Evolutionary conservation across 2,888 invertebrate genomes (phyloP).

Genomic region (Vannuccia rotundouncinata): DNA sequence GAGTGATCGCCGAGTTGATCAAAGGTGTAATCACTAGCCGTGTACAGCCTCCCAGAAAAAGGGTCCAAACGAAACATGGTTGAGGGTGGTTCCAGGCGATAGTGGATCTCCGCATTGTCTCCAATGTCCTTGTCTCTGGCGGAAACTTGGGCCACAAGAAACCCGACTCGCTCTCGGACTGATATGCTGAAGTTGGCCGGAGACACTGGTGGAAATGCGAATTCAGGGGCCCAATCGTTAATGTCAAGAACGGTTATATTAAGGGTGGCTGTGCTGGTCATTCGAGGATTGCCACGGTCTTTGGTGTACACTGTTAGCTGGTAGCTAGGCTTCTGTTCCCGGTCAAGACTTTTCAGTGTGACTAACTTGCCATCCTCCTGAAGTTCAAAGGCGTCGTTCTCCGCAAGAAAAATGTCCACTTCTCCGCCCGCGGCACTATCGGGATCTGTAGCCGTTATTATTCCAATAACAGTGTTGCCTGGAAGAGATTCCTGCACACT

Average conservation of each 20-base stretch:
- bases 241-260: background rate
- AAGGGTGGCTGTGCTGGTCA: background rate
- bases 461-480: background rate
- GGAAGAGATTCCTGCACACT: constrained; percentile 4
- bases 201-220: constrained; percentile 9
- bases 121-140: background rate
- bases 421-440: constrained; percentile 11
- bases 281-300: background rate
- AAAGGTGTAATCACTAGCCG: background rate
- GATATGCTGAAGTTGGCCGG: constrained; percentile 16
- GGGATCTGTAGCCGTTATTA: background rate
- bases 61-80: background rate
- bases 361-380: background rate
- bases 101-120: background rate
- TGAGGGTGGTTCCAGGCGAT: background rate
- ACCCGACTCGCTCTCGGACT: background rate
- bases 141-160: constrained; percentile 2
- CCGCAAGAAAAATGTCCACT: background rate
- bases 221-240: constrained; percentile 27
- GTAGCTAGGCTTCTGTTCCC: background rate
- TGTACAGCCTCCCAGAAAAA: background rate
- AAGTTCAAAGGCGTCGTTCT: background rate
- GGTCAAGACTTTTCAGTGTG: background rate
- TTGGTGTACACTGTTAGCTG: background rate
- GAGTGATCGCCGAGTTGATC: background rate